Base-by-base conservation (phyloP, 2,113 vertebrate genomes). In the Bagarius yarrelli region DNA sequence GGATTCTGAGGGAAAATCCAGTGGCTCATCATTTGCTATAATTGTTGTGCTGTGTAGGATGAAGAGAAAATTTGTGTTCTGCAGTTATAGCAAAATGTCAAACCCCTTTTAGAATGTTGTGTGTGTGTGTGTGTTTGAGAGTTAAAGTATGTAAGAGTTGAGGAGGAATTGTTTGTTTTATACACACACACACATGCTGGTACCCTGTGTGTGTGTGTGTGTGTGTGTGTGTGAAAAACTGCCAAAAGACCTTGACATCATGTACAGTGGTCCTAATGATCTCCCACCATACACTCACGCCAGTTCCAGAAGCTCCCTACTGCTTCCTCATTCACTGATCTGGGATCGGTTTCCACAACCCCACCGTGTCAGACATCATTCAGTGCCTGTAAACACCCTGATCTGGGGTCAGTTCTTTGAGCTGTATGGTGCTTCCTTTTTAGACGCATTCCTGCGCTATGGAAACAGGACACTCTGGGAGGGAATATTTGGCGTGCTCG, bases 401-500 rank as follows among this genome's bases (percentile, higher is more conserved):
- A 56, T 67, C 71, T n/a, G 44, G 47, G 34, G 50, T 76, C 80
- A 40, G 67, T 15, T 16, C 11, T 13, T 61, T 13, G n/a, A 47
- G 52, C n/a, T 13, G 15, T 67, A 5, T 11, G 47, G 34, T 23
- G 23, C 76, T 12, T 78, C 86, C 86, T 83, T 82, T 11, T 88
- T 30, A 16, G 36, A 77, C 23, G 63, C 66, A 70, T 80, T 87
- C 87, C 86, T 83, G 86, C 87, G 83, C 90, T 90, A 87, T 92
- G 89, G 90, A 90, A 91, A 90, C 90, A 79, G 85, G 85, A 86
- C 83, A 87, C 83, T 85, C 81, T 69, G 75, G 86, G 85, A 86
- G 88, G 73, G 90, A 89, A 91, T 92, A 84, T 92, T 91, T 91
- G 71, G 83, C 83, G 91, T 91, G 89, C 90, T 91, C 86, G 88